Base-by-base conservation (phyloP, 1,140 invertebrate genomes). In the Pseudoatta argentina region DNA sequence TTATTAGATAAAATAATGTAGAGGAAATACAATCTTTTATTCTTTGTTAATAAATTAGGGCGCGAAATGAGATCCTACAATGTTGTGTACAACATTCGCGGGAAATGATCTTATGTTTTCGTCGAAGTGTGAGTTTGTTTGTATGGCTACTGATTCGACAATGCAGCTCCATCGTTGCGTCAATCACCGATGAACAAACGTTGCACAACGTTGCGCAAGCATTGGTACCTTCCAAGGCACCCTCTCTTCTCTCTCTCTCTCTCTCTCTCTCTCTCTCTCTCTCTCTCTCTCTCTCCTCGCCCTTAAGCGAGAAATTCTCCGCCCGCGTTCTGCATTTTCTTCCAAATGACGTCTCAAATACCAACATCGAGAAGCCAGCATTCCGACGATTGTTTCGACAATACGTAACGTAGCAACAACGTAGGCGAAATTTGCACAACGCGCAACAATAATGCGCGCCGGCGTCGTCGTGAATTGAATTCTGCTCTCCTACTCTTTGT, bases 141-240 rank as follows among this genome's bases (percentile, higher is more conserved):
- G 27, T n/a, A 12, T 44, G 24, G 2, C 2, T 27, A 59, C 34
- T 12, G 48, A 30, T 73, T 34, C 21, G 34, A 77, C 34, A n/a
- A 48, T 55, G 67, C 27, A 53, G 48, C 53, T 55, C 72, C 75
- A 69, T 14, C 30, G 82, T 72, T 72, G 34, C 79, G 44, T 59
- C 88, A 39, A 83, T 86, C 67, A 73, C 24, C 8, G 71, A 51
- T 5, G 18, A 21, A 64, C 72, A 51, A 67, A 69, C 66, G 51
- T 89, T 89, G 78, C 87, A 53, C 88, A 64, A 88, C 34, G 39
- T 72, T 53, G 76, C 71, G 83, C 48, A 89, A 88, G 67, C 14
- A n/a, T 18, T 48, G 24, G 39, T 67, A 66, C 21, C 48, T 21
- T 51, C 39, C 39, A 14, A 44, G 51, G 34, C 30, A 24, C 57